Evolutionary conservation across 2,113 vertebrate genomes (phyloP), one percentile per base, ranked within the genome.

Genomic region (Esox niger): DNA sequence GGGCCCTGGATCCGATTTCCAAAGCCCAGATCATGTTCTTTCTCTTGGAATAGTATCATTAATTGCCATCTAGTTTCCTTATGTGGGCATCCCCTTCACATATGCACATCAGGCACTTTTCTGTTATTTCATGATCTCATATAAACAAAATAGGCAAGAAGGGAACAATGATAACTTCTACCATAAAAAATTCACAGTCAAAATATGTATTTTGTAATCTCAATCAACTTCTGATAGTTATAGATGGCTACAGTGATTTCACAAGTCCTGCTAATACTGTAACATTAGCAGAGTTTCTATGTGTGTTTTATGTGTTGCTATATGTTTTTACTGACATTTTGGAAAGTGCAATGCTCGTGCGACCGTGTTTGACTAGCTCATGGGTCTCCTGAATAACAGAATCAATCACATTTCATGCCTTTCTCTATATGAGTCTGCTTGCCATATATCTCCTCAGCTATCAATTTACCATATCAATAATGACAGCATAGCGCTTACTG

Each of bases 31-130:
- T 92, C 87, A 74, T 73, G 73, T 90, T 89, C 88, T 78, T 77
- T 90, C 65, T 82, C 83, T 84, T 86, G 87, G 89, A 92, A 90
- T 84, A 84, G 81, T 68, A 79, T 70, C 60, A 64, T 82, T 77
- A 46, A 87, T 83, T 84, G 77, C 84, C 82, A 83, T 79, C 75
- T 65, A 69, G 72, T 82, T 79, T 83, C 90, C 91, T 88, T 90
- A 83, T 89, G 49, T 80, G 87, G 87, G 47, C n/a, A 49, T 69
- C 47, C 74, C 66, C 62, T 43, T 80, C 81, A 80, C 73, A 76
- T 69, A 83, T 68, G 74, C 82, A 79, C 68, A 80, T 85, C 82
- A 77, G 62, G 77, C 82, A 84, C 43, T 26, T 49, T 23, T 71
- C 46, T 49, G 15, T 29, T 30, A 60, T 9, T 62, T 17, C 3